Evolutionary conservation across 2,113 vertebrate genomes (phyloP), one percentile per base, ranked within the genome.

Genomic region (Nannobrachium achirus): DNA sequence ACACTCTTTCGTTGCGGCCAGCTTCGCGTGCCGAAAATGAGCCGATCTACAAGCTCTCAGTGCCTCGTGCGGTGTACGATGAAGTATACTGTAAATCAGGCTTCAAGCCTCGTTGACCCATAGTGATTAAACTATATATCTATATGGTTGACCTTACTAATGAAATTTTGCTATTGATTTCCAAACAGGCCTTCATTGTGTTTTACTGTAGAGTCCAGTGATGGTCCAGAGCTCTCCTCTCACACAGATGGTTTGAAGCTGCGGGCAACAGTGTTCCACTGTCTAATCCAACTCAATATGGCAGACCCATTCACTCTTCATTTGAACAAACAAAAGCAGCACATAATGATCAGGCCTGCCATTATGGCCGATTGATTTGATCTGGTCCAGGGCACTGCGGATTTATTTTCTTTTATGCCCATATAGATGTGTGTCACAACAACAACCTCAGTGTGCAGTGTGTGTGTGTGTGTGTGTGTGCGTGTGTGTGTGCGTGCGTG

Each of bases 301-400:
- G 80, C 85, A 85, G 88, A 79, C 88, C 84, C 84, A 78, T 83
- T 89, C 88, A 81, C 89, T 89, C 85, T 89, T 93, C 91, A 92
- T 92, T 90, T 89, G 86, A 82, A 81, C 90, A 92, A 93, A 92
- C 92, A 92, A 91, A 92, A 92, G 90, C 88, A 90, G 88, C 86
- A 85, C 81, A 80, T 92, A 92, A 91, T 90, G 92, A 93, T 91
- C 91, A 91, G 84, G 55, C 79, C 81, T 65, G 79, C 79, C 79
- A 86, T 86, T 82, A 84, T 76, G 78, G 78, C 71, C 14, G 4
- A 87, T 76, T 81, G 73, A 89, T 89, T 86, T 67, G 70, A 82
- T 86, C 59, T 78, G 72, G 74, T 85, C 79, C 75, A 91, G 80
- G 83, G 89, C 75, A 63, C 74, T 86, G 64, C 63, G 38, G 71